These are phyloP conservation scores for Gymnorhina tibicen DNA, from an alignment of 2,113 vertebrate genomes.

Conservation along the genomic window DNA sequence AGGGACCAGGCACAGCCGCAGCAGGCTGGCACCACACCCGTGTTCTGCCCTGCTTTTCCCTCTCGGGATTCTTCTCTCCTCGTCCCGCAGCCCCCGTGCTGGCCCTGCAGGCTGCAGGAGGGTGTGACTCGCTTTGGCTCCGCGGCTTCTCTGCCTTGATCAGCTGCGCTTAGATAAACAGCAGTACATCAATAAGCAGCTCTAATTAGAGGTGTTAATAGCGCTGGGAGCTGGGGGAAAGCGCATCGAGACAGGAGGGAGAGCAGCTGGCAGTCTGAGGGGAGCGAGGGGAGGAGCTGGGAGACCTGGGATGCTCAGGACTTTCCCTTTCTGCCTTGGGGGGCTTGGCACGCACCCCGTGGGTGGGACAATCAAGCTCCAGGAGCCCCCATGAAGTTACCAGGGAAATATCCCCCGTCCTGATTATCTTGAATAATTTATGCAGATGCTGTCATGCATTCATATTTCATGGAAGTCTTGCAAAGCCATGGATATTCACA, in stretches of 20 bases:
- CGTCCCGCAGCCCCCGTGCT: neutral
- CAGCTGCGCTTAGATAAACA: neutral
- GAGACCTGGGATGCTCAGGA: neutral
- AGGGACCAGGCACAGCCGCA: neutral
- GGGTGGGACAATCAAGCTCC: neutral
- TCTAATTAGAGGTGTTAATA: slow-evolving; percentile 57
- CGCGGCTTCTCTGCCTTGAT: neutral
- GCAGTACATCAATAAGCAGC: neutral
- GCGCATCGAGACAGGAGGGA: neutral
- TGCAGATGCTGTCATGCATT: neutral
- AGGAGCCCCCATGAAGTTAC: neutral
- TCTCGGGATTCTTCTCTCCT: accelerated
- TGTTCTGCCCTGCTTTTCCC: neutral
- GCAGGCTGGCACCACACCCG: neutral
- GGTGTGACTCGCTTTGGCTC: neutral
- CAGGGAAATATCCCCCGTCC: neutral
- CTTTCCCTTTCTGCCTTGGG: neutral
- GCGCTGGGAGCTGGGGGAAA: neutral
- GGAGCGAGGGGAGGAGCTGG: neutral
- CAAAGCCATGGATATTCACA: neutral
- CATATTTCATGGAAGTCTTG: neutral
- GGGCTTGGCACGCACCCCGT: neutral
- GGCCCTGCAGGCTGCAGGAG: neutral
- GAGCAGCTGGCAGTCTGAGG: neutral
- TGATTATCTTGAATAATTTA: slow-evolving; percentile 43